A percentile compares a stretch with the other conserved stretches of the same genome.
Evolutionary conservation across 2,888 invertebrate genomes (phyloP).

Genomic region (Diarsia dahlii): DNA sequence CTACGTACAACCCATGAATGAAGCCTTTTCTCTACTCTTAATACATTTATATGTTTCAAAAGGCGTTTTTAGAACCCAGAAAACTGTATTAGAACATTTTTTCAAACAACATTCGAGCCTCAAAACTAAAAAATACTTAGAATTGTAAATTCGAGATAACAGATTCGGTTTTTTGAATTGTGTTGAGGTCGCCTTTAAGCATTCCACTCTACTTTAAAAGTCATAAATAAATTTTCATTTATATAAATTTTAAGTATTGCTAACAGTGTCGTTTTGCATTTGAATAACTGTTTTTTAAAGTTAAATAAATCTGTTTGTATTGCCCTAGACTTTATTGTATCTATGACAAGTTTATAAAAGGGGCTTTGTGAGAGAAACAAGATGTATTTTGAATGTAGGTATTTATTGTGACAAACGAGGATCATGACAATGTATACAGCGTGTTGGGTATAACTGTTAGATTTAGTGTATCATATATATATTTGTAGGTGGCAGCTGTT

Average conservation of each 20-base stretch:
- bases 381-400: conserved; percentile 34
- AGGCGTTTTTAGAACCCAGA: conserved; percentile 31
- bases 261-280: conserved; percentile 57
- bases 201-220: conserved; percentile 64
- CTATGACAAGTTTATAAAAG: conserved; percentile 28
- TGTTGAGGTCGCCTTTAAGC: conserved; percentile 67
- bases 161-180: conserved; percentile 63
- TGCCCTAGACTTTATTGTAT: conserved; percentile 6
- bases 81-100: conserved; percentile 56
- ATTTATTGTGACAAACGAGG: conserved; percentile 54
- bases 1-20: conserved; percentile 75
- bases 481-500: conserved; percentile 85
- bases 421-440: conserved; percentile 49
- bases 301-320: conserved; percentile 42
- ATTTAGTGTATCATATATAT: conserved; percentile 76
- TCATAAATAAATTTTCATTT: conserved; percentile 67
- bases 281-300: conserved; percentile 51
- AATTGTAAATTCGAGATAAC: conserved; percentile 66
- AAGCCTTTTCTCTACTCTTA: conserved; percentile 77
- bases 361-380: conserved; percentile 40
- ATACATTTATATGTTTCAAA: conserved; percentile 74
- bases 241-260: conserved; percentile 59
- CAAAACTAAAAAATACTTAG: conserved; percentile 61
- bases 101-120: conserved; percentile 48
- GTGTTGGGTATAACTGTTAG: conserved; percentile 52